A percentile compares a stretch with the other conserved stretches of the same genome.
These are phyloP conservation scores for Abramis brama DNA, from an alignment of 2,113 vertebrate genomes.

Conservation along the genomic window DNA sequence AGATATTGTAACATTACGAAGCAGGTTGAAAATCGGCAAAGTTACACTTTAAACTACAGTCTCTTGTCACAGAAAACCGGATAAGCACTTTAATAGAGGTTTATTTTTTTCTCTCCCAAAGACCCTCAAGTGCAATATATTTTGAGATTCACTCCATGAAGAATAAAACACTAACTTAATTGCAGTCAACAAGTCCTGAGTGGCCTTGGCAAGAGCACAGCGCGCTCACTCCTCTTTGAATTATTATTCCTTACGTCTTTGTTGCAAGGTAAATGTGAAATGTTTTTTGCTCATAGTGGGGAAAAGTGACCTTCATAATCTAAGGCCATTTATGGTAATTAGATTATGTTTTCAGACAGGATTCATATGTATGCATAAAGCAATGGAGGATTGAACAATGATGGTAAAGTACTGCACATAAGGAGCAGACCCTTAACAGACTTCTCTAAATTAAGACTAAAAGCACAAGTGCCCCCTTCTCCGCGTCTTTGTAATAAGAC, in stretches of 20 bases:
- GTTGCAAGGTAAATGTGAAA: slow-evolving; percentile 55
- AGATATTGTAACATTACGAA: no score
- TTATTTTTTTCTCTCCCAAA: background rate
- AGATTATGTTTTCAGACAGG: slow-evolving; percentile 87
- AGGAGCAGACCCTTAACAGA: slow-evolving; percentile 80
- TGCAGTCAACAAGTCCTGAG: slow-evolving; percentile 36
- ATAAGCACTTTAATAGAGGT: slow-evolving; percentile 34
- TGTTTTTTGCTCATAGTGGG: slow-evolving; percentile 76
- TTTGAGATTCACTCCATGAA: slow-evolving; percentile 35
- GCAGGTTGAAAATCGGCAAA: no score
- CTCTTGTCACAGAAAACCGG: background rate
- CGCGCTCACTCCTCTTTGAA: slow-evolving; percentile 15
- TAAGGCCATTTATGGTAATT: slow-evolving; percentile 95
- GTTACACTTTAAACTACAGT: background rate
- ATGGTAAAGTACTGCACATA: slow-evolving; percentile 80
- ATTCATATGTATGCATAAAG: slow-evolving; percentile 92
- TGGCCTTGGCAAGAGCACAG: slow-evolving; percentile 47
- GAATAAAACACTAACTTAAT: slow-evolving; percentile 47
- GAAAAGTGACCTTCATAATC: slow-evolving; percentile 85
- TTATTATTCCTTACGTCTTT: slow-evolving; percentile 53
- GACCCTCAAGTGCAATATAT: slow-evolving; percentile 14
- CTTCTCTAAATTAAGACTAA: slow-evolving; percentile 87
- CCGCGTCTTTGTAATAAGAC: slow-evolving; percentile 76
- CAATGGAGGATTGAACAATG: slow-evolving; percentile 83
- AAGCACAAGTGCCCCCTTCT: slow-evolving; percentile 73